Base-by-base conservation (phyloP, 2,888 invertebrate genomes). In the Salticus scenicus region DNA sequence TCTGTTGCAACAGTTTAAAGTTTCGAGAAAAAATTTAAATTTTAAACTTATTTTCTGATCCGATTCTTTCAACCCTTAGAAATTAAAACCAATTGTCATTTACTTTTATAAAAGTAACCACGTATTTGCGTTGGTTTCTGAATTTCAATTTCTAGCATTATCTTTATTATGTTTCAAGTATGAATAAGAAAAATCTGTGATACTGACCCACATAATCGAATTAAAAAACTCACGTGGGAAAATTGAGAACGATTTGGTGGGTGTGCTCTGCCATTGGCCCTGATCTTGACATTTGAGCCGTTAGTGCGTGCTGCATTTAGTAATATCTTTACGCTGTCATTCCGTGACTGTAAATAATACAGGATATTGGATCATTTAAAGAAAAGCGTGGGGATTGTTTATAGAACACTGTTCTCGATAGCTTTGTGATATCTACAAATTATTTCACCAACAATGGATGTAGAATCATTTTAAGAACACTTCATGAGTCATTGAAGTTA, bases 261-360 rank as follows among this genome's bases (percentile, higher is more conserved):
- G 47, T 47, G 47, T 10, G 47, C 47, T 47, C 17, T 17, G 47
- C 17, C 47, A 10, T n/a, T 47, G 47, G 8, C 47, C 47, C 47
- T 47, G 47, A 47, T 47, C 47, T 47, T 47, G 47, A 47, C 47
- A 12, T 47, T 14, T 47, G 47, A 47, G 47, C 47, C n/a, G 7
- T 47, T 47, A 12, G 47, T 47, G 47, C 47, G 47, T 47, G 47
- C 47, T 17, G 17, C 47, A 12, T 5, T 10, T 14, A 12, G 47
- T 17, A 47, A 47, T n/a, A 47, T 37, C 17, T 47, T 2, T n/a
- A 2, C 47, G 47, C 17, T 47, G 47, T 17, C 47, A 47, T 47
- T 47, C 47, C 47, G 47, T 47, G 47, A 47, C 47, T 12, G 47
- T n/a, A 47, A 47, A 47, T 47, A 47, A 47, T 47, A n/a, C 17